Base-by-base conservation (phyloP, 2,888 invertebrate genomes). In the Acleris holmiana region DNA sequence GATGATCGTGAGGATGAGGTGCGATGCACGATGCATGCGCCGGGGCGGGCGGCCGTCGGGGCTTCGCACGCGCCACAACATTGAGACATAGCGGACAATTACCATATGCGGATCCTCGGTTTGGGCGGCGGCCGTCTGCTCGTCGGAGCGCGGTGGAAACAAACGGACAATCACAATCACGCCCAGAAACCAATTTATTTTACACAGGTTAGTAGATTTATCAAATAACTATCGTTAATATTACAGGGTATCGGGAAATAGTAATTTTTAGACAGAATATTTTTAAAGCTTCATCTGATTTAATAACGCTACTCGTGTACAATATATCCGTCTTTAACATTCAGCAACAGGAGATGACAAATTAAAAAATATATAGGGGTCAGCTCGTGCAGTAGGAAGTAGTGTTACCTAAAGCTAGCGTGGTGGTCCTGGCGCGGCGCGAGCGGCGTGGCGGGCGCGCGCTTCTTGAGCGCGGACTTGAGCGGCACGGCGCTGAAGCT, bases 101-200 rank as follows among this genome's bases (percentile, higher is more conserved):
- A 97, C 97, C 97, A 97, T 95, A 97, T 96, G 94, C 96, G 95
- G 93, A 97, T 96, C 96, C 97, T 95, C 94, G 97, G 97, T 94
- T 97, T 96, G 88, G 96, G 95, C 89, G 96, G 96, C 93, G 96
- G 96, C 95, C 97, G 95, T 94, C 96, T 96, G 93, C 86, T 77
- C 82, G 82, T 76, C 85, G 82, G 80, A 86, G 85, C 88, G 85
- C 82, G 94, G 93, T 93, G 93, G 91, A 93, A 94, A 91, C 81
- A 92, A 90, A 91, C 78, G 77, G 68, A 83, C 76, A 81, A 76
- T 83, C 83, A 84, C 82, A 82, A 75, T 75, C 78, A 72, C 78
- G 78, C 80, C 80, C 76, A 81, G 71, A 76, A 73, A 74, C 73
- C 71, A 77, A 71, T 67, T 29, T 51, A 64, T 68, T 65, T 54